These are phyloP conservation scores for Siderastrea siderea DNA, from an alignment of 92 coral and sea anemone genomes.

Conservation along the genomic window DNA sequence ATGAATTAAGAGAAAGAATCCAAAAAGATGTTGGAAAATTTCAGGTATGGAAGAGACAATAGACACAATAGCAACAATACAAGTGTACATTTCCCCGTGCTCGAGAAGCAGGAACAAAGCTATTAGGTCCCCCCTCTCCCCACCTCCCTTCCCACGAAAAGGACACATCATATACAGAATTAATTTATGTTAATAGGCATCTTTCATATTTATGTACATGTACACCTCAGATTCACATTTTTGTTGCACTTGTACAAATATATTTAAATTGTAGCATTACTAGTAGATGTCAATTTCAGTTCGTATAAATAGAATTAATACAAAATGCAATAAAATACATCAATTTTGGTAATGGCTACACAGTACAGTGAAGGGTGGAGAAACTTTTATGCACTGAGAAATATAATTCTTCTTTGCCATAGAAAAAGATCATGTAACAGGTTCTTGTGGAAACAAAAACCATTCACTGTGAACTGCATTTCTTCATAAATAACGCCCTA, in stretches of 20 bases:
- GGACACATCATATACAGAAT: not conserved
- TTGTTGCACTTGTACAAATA: constrained; percentile 2
- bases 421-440: no score
- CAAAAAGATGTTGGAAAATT: not conserved
- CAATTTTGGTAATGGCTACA: no score
- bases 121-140: not conserved
- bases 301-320: not conserved
- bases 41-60: not conserved
- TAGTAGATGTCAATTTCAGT: not conserved
- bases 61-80: not conserved
- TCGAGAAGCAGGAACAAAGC: not conserved
- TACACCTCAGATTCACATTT: no score
- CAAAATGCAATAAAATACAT: no score
- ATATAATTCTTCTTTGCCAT: no score
- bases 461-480: no score
- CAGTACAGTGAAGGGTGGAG: no score
- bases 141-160: not conserved
- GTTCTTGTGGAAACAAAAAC: no score
- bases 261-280: constrained; percentile 7
- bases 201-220: constrained; percentile 8
- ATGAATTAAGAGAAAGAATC: not conserved
- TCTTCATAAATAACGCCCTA: no score
- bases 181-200: constrained; percentile 5
- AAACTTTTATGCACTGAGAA: no score
- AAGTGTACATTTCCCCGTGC: no score